phyloP scores from a whole-genome alignment of 2,888 invertebrate genomes.

The Lasioglossum vierecki region DNA sequence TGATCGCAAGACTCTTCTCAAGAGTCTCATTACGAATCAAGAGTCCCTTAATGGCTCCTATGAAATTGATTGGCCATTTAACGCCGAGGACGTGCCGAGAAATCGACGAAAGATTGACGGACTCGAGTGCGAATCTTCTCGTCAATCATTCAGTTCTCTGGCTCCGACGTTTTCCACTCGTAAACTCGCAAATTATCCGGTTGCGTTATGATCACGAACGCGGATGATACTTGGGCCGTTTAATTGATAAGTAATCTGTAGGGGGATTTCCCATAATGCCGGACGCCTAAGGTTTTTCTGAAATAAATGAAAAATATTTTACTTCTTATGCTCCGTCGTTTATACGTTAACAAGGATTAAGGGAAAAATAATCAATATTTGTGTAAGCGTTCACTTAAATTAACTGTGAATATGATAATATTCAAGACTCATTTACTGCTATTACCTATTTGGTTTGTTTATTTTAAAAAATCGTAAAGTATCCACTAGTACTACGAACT shows the following conservation, averaged over 20 bases:
- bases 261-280: neutral
- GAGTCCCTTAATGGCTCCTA: constrained; percentile 73
- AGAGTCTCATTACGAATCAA: constrained; percentile 81
- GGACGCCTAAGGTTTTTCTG: neutral
- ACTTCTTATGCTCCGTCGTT: neutral
- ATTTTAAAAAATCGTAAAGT: no score
- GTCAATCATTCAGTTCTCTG: constrained; percentile 58
- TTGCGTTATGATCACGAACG: neutral
- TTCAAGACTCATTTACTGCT: no score
- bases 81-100: constrained; percentile 64
- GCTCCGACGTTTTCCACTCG: constrained; percentile 30
- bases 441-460: no score
- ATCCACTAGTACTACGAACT: neutral
- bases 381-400: no score
- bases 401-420: no score
- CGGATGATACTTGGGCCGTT: neutral
- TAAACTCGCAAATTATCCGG: constrained; percentile 25
- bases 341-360: no score
- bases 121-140: constrained; percentile 73
- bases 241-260: neutral
- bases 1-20: constrained; percentile 79
- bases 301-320: neutral
- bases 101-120: constrained; percentile 72
- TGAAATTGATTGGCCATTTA: constrained; percentile 80
- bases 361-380: no score